A percentile compares a stretch with the other conserved stretches of the same genome.
phyloP scores from a whole-genome alignment of 2,113 vertebrate species.

The Daboia siamensis region DNA sequence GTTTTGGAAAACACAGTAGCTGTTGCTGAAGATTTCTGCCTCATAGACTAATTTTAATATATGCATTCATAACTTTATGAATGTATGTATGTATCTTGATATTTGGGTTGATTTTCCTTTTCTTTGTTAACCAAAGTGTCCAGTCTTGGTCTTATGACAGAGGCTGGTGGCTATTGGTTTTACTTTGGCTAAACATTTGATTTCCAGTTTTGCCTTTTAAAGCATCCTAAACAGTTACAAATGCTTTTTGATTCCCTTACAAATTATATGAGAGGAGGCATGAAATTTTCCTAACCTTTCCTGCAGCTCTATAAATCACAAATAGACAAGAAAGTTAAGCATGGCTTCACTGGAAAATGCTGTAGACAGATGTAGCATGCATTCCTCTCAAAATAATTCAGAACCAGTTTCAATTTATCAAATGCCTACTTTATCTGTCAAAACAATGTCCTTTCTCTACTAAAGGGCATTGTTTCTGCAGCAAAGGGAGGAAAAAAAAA shows the following conservation, averaged over 20 bases:
- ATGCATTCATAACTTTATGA: background rate
- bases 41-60: background rate
- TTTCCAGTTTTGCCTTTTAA: slow-evolving; percentile 67
- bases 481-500: slow-evolving; percentile 60
- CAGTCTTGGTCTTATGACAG: slow-evolving; percentile 41
- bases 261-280: slow-evolving; percentile 76
- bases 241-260: slow-evolving; percentile 77
- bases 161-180: slow-evolving; percentile 52
- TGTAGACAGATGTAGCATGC: slow-evolving; percentile 77
- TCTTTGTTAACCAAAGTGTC: slow-evolving; percentile 28
- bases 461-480: slow-evolving; percentile 81
- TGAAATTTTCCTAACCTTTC: slow-evolving; percentile 81
- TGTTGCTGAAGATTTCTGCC: background rate
- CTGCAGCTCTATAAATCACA: slow-evolving; percentile 81
- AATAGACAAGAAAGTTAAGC: slow-evolving; percentile 80
- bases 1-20: too few relatives aligned
- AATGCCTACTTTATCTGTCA: slow-evolving; percentile 84
- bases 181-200: slow-evolving; percentile 63
- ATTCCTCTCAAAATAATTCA: slow-evolving; percentile 82
- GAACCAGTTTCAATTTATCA: slow-evolving; percentile 86
- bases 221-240: slow-evolving; percentile 75
- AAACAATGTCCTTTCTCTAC: slow-evolving; percentile 82
- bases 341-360: slow-evolving; percentile 74
- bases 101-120: slow-evolving; percentile 21
- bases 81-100: slow-evolving; percentile 29